Percentiles rank a stretch among this genome's conserved stretches.
Evolutionary conservation across 1,140 invertebrate species (phyloP).

Genomic region (Drosophila chauvacae): DNA sequence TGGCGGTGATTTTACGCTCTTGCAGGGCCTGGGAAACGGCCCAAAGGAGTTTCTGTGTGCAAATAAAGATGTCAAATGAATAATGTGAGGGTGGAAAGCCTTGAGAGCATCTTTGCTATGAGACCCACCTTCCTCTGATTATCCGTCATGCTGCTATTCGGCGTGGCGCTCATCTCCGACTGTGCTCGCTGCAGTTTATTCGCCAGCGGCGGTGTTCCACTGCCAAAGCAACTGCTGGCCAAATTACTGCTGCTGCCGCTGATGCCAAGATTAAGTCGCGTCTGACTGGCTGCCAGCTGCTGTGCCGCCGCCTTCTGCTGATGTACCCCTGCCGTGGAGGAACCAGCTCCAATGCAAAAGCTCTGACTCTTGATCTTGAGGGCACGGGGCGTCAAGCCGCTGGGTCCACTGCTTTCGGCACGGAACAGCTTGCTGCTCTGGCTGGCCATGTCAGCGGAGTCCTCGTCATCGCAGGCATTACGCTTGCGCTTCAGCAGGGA

Average conservation of each 20-base stretch:
- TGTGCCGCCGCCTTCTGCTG: background rate
- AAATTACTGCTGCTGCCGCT: slow-evolving; percentile 61
- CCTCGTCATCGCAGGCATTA: slow-evolving; percentile 64
- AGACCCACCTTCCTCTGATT: slow-evolving; percentile 69
- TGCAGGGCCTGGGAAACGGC: slow-evolving; percentile 87
- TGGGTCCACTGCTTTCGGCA: slow-evolving; percentile 42
- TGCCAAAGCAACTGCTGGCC: slow-evolving; percentile 3
- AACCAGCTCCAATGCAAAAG: slow-evolving; percentile 84
- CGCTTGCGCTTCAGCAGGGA: slow-evolving; percentile 75
- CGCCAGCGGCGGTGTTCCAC: slow-evolving; percentile 26
- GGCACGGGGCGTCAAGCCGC: slow-evolving; percentile 72
- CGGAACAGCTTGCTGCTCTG: slow-evolving; percentile 78
- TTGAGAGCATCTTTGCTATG: background rate
- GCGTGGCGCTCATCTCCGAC: slow-evolving; percentile 68
- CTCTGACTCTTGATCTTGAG: slow-evolving; percentile 83
- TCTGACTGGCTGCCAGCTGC: background rate
- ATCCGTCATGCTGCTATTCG: slow-evolving; percentile 70
- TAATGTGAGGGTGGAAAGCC: background rate
- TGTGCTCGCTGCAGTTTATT: slow-evolving; percentile 68
- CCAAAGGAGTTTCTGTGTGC: slow-evolving; percentile 88
- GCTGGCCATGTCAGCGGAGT: slow-evolving; percentile 64
- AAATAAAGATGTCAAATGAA: slow-evolving; percentile 4
- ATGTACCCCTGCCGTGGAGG: slow-evolving; percentile 56
- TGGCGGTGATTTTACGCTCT: slow-evolving; percentile 86
- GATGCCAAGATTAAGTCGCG: slow-evolving; percentile 39